These are phyloP conservation scores for Tokudaia tokunoshimensis DNA, from an alignment of 2,797 vertebrate species.

Conservation along the genomic window DNA sequence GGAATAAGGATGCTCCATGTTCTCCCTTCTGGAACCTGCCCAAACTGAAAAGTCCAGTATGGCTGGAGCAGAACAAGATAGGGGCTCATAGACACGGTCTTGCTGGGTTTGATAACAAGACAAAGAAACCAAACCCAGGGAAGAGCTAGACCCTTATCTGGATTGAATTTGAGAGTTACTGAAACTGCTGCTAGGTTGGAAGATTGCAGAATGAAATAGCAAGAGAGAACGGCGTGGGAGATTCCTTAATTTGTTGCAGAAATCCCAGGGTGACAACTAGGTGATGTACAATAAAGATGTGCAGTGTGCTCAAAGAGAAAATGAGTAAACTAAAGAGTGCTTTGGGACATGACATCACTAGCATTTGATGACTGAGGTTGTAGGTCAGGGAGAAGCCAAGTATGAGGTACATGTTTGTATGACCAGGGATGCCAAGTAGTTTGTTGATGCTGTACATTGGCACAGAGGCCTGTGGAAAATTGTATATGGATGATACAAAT, in stretches of 20 bases:
- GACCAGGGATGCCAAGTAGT: background rate
- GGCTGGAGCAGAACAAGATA: background rate
- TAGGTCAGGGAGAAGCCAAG: background rate
- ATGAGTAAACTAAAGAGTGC: background rate
- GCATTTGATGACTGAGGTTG: background rate
- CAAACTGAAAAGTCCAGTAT: background rate
- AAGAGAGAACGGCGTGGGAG: background rate
- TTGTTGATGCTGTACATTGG: background rate
- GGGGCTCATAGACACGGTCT: background rate
- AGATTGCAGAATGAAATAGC: background rate
- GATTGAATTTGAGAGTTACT: slow-evolving; percentile 1
- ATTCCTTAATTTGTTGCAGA: background rate
- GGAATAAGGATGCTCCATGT: background rate
- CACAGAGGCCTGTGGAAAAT: background rate
- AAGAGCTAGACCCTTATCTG: background rate
- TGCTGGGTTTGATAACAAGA: background rate
- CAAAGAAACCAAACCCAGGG: background rate
- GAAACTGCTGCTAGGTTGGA: background rate
- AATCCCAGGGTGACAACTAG: background rate
- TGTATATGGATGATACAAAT: background rate
- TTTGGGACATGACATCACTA: background rate
- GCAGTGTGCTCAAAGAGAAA: background rate
- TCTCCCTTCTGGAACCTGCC: background rate
- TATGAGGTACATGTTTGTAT: background rate
- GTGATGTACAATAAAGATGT: background rate